Base-by-base conservation (phyloP, 1,140 invertebrate species). In the Mamestra configurata region DNA sequence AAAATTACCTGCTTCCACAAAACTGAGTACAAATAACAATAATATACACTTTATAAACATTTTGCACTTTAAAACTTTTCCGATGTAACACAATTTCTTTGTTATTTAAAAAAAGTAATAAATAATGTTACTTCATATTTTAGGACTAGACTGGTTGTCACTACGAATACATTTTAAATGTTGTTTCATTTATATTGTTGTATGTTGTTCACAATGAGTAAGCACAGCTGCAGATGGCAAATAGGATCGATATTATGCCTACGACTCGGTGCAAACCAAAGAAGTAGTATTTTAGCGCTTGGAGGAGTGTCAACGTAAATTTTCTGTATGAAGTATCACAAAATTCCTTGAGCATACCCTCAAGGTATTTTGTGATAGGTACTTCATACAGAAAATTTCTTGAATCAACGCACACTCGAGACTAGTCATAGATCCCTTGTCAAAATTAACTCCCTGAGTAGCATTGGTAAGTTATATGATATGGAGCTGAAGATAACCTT, bases 21-120 rank as follows among this genome's bases (percentile, higher is more conserved):
- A 85, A 86, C 82, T 85, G 20, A 88, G 59, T 79, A 88, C 10
- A 76, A 88, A 86, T 57, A 90, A 84, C 75, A 92, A 84, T 53
- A 88, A 75, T 71, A 92, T 70, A 81, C 85, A 86, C 79, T 88
- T 86, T 46, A 82, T 11, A 77, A 87, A 87, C 88, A 92, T 90
- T 78, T 84, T 90, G 20, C 78, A 80, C 75, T 80, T 77, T 82
- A 80, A 77, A 15, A 85, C 77, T 64, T 40, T 43, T 59, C 18
- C 43, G 40, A 78, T 76, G 6, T 15, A 18, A 31, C 43, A 79
- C 76, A 82, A 79, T 77, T 11, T 78, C 75, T 8, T 46, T 46
- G 79, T 15, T 8, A 40, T 37, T 37, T 20, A 64, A 51, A 27
- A 31, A 15, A 24, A 70, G 24, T n/a, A 76, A 76, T 76, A 76